Conservation (phyloP, 2,888 invertebrate genomes). For the Biston stratarius region DNA sequence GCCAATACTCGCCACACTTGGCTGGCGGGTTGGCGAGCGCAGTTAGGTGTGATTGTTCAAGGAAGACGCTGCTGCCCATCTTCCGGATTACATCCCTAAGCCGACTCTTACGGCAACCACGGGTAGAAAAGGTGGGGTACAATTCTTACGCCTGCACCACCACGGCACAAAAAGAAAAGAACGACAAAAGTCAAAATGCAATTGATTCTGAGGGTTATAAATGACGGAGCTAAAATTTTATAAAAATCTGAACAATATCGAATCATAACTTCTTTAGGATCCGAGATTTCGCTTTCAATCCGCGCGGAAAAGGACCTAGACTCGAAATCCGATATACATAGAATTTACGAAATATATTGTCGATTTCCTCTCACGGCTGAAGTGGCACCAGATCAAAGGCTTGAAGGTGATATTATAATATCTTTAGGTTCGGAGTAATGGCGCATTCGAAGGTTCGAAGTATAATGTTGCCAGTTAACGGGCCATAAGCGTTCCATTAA, state of each 20-base stretch:
- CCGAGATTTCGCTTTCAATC: constrained; percentile 1
- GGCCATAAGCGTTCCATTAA: constrained; percentile 5
- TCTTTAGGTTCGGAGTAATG: constrained; percentile 10
- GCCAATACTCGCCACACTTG: too few species aligned
- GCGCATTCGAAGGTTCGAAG: constrained; percentile 3
- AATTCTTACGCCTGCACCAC: too few species aligned
- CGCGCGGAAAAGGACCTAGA: constrained; percentile 8
- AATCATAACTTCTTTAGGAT: constrained; percentile 9
- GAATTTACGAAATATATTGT: constrained; percentile 3
- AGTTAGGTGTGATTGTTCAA: too few species aligned
- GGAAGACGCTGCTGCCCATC: too few species aligned
- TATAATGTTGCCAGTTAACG: constrained; percentile 15
- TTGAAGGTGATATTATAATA: constrained; percentile 7
- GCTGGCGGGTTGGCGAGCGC: too few species aligned
- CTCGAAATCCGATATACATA: constrained; percentile 17
- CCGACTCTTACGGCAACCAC: too few species aligned
- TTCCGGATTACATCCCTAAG: too few species aligned
- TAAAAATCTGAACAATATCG: constrained; percentile 5
- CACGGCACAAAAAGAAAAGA: too few species aligned
- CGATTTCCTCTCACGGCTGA: constrained; percentile 9
- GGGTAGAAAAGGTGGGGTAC: too few species aligned
- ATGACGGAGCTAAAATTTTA: background rate
- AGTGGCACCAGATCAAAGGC: constrained; percentile 21
- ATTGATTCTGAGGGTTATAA: background rate
- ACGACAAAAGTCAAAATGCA: background rate